Base-by-base conservation (phyloP, 2,888 invertebrate species). In the Campopleginae sp. region DNA sequence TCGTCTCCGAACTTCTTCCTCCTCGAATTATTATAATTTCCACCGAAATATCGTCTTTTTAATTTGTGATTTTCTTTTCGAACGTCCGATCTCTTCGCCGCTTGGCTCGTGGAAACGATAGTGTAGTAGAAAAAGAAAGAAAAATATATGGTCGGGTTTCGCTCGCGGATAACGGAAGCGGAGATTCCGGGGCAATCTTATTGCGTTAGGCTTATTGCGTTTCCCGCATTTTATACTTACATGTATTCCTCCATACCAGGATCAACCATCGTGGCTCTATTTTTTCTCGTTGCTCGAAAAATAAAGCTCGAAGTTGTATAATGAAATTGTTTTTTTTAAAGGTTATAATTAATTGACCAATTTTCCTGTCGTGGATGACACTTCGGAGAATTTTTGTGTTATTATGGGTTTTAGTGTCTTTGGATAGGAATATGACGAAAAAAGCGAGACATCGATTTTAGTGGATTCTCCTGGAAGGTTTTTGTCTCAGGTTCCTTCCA, bases 121-220 rank as follows among this genome's bases (percentile, higher is more conserved):
- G 63, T 65, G n/a, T 48, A 63, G 54, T 76, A 63, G n/a, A 76
- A 77, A 84, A 63, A 63, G 72, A 75, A 61, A 61, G 74, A 87
- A 58, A 54, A 58, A 54, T 12, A 51, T 61, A 68, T 44, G 44
- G 83, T 84, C 86, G 68, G 48, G 33, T 74, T 82, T 79, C 79
- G 82, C 61, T 82, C 38, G 85, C 87, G 90, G 90, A 90, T 91
- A 91, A 89, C 89, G 90, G 90, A 89, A 90, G 90, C 89, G 76
- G 44, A 61, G 88, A 90, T 90, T 89, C 87, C 80, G 84, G 88
- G 86, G 90, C 89, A 90, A 91, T 90, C 89, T 91, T 90, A 91
- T 91, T 91, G 89, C 91, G 90, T 91, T 90, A 90, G 90, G 89
- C 90, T 90, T 91, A 91, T 91, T 91, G 90, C 90, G 90, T 91